Conservation (phyloP, 35 echinoderm and acorn worm species). For the Apostichopus californicus region DNA sequence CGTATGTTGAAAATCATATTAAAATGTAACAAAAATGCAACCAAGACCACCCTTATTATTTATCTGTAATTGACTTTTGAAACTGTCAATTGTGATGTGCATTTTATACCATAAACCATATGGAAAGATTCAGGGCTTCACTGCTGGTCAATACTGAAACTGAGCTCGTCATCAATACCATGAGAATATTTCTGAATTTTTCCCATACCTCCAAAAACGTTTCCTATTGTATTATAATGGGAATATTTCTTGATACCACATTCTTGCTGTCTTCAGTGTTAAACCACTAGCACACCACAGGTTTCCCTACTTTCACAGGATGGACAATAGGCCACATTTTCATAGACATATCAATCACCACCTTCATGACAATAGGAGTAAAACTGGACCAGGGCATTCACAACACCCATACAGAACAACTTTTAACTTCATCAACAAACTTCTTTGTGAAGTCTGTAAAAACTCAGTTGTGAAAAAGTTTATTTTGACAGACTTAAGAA, state of each 20-base stretch:
- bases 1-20: no score
- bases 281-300: slow-evolving; percentile 4
- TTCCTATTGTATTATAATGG: background rate
- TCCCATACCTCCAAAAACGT: no score
- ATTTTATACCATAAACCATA: no score
- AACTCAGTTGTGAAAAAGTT: background rate
- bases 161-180: no score
- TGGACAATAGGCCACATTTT: slow-evolving; percentile 8
- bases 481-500: slow-evolving; percentile 12
- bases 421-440: slow-evolving; percentile 5
- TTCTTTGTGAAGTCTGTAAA: slow-evolving; percentile 19
- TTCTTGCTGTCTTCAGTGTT: background rate
- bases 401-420: background rate
- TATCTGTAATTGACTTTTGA: no score
- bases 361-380: slow-evolving; percentile 24
- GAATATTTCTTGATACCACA: background rate
- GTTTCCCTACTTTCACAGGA: background rate
- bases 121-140: no score
- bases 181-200: no score
- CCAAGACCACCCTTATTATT: no score
- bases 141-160: no score
- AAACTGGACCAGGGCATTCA: slow-evolving; percentile 30
- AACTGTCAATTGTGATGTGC: no score
- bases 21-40: no score
- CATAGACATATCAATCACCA: slow-evolving; percentile 35